phyloP scores from a whole-genome alignment of 2,113 vertebrate genomes.

The Columbina picui region DNA sequence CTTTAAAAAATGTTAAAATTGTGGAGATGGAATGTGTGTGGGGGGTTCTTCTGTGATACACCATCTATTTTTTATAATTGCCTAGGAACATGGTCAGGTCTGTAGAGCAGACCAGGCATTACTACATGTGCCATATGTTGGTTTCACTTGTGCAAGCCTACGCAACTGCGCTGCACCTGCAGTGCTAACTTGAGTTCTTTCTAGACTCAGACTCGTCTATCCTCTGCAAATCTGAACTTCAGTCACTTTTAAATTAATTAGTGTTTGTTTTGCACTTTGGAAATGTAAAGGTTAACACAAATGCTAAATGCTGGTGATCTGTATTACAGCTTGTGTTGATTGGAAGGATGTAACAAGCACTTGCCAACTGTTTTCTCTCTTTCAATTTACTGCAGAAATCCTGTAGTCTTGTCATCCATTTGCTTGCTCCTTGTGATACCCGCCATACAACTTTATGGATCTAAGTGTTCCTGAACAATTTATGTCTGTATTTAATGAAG shows the following conservation, averaged over 20 bases:
- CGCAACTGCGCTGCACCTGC: background rate
- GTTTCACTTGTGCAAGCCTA: background rate
- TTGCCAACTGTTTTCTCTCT: background rate
- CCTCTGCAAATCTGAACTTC: background rate
- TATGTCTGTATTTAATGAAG: background rate
- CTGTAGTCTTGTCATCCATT: background rate
- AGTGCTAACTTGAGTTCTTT: background rate
- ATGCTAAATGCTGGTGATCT: slow-evolving; percentile 4
- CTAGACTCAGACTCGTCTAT: background rate
- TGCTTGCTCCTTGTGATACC: background rate
- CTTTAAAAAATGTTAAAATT: background rate
- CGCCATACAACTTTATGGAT: background rate
- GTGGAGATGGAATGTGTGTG: background rate
- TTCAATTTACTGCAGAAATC: background rate
- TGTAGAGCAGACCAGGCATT: slow-evolving; percentile 7
- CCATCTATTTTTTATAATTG: slow-evolving; percentile 3
- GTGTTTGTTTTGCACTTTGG: background rate
- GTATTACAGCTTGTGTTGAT: background rate
- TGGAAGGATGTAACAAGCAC: background rate
- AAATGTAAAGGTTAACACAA: slow-evolving; percentile 25
- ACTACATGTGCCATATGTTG: slow-evolving; percentile 34
- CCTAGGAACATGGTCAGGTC: background rate
- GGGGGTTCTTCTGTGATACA: background rate
- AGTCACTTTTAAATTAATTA: slow-evolving; percentile 5
- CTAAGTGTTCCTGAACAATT: background rate